A percentile compares a stretch with the other conserved stretches of the same genome.
Conservation (phyloP, 2,113 vertebrate species). For the Balaeniceps rex region DNA sequence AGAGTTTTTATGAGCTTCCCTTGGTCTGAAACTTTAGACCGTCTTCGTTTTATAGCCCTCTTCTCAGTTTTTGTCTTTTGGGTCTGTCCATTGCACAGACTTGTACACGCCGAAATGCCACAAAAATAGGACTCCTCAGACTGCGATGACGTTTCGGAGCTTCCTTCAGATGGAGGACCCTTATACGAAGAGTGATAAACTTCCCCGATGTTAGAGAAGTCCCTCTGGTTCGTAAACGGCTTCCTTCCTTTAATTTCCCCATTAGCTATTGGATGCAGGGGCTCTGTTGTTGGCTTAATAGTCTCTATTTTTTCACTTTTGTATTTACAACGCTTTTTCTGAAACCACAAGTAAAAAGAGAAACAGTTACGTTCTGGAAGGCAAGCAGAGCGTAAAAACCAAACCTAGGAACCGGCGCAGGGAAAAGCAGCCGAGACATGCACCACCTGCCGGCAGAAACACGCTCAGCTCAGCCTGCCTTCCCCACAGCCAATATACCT, state of each 20-base stretch:
- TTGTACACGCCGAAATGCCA: conserved; percentile 80
- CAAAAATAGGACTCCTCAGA: conserved; percentile 91
- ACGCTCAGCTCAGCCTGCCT: background rate
- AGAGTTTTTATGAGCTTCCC: conserved; percentile 79
- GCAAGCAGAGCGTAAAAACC: background rate
- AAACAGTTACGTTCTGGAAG: background rate
- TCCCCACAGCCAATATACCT: conserved; percentile 77
- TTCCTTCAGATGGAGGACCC: conserved; percentile 84
- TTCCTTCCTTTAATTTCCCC: conserved; percentile 82
- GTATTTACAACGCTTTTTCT: conserved; percentile 95
- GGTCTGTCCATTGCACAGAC: conserved; percentile 84
- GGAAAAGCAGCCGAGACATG: background rate
- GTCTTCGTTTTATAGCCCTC: conserved; percentile 85
- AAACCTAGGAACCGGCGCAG: background rate
- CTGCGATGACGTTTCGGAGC: conserved; percentile 88
- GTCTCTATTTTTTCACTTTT: conserved; percentile 91
- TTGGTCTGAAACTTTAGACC: conserved; percentile 88
- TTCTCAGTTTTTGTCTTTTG: conserved; percentile 89
- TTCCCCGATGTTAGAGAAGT: conserved; percentile 79
- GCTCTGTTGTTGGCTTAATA: conserved; percentile 72
- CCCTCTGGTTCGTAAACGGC: conserved; percentile 79
- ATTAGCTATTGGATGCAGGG: conserved; percentile 72
- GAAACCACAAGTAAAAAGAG: conserved; percentile 6
- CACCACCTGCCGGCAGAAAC: background rate
- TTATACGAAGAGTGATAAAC: conserved; percentile 79